These are phyloP conservation scores for Clarias macrocephalus DNA, from an alignment of 2,113 vertebrate species.

Conservation along the genomic window DNA sequence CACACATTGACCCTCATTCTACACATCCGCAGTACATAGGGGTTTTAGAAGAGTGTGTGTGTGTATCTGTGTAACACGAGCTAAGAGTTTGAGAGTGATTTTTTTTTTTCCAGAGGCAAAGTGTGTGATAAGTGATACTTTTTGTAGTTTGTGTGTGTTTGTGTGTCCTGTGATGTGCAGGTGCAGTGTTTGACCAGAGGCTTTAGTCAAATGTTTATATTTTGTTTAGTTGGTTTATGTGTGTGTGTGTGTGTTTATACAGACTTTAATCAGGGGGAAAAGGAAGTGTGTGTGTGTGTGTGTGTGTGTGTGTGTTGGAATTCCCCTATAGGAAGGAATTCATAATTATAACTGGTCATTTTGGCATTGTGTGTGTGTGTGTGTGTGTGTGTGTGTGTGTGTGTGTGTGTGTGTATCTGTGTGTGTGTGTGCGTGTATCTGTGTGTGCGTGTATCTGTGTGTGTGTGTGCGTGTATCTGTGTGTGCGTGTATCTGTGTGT, in stretches of 20 bases:
- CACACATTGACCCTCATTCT: neutral
- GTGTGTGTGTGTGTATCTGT: too few species aligned
- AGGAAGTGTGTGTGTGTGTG: neutral
- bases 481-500: too few species aligned
- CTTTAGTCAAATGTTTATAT: neutral
- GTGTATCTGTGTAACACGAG: neutral
- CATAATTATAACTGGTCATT: conserved; percentile 6
- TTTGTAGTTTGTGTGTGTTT: neutral
- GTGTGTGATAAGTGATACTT: neutral
- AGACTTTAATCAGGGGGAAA: too few species aligned
- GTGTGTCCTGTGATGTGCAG: conserved; percentile 21
- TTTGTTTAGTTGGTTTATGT: neutral
- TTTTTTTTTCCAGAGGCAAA: neutral
- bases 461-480: too few species aligned
- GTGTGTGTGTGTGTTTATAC: conserved; percentile 1
- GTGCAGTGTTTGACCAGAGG: conserved; percentile 6
- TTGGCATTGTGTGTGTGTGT: too few species aligned
- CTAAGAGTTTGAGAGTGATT: neutral
- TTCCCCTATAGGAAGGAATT: conserved; percentile 22
- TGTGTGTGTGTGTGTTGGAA: conserved; percentile 14
- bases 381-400: too few species aligned
- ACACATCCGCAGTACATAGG: too few species aligned
- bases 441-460: too few species aligned
- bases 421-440: too few species aligned
- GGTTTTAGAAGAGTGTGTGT: neutral